Base-by-base conservation (phyloP, 2,113 vertebrate species). In the Rhinolophus sinicus region DNA sequence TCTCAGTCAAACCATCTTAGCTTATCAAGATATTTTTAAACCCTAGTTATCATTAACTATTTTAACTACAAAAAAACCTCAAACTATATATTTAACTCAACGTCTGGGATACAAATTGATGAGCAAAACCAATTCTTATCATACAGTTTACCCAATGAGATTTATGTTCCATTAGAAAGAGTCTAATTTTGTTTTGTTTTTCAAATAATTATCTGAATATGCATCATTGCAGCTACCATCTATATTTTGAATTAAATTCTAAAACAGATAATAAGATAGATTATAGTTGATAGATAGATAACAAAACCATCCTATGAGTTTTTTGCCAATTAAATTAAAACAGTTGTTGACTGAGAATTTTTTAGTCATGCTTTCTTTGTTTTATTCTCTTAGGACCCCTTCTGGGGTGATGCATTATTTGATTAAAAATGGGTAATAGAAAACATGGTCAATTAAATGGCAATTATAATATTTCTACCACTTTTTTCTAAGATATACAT, bases 191-290 rank as follows among this genome's bases (percentile, higher is more conserved):
- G 44, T 90, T n/a, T 81, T 69, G n/a, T 18, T 77, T 56, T 35
- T 77, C 44, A 80, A 81, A 50, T 50, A 50, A 50, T 50, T 88
- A 65, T 30, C 90, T 93, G 24, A n/a, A 40, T 69, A 47, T 58
- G 26, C 47, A n/a, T 82, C 52, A 47, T 65, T 91, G 7, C 76
- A 28, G 62, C 75, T 70, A 28, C 3, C 28, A 54, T 69, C 3
- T 82, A 75, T 60, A 38, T 94, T 92, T 62, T 40, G 40, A 96
- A 50, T 81, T 82, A 94, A 94, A 88, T 56, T 67, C 5, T 67
- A 56, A 90, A 35, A 26, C 30, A 54, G 56, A 40, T 13, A 52
- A 7, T 58, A 22, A 9, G 2, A 24, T 58, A 58, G 56, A 58
- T 58, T 22, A 60, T n/a, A 47, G 67, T 38, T 22, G 40, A 70